Conservation (phyloP, 1,140 invertebrate genomes). For the Trissolcus basalis region DNA sequence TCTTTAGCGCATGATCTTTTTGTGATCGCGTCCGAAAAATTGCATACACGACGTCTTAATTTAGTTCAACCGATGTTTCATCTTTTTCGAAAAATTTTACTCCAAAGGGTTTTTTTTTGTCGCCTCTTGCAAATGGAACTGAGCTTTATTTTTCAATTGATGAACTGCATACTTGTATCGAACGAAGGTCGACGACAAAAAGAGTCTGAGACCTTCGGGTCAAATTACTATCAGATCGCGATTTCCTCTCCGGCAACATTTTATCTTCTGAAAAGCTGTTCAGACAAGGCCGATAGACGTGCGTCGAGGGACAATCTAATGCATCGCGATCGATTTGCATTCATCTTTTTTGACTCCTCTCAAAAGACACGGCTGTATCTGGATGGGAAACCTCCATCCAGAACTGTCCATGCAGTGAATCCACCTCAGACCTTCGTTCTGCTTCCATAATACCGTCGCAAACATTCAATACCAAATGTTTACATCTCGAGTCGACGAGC, state of each 20-base stretch:
- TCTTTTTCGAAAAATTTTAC: too few relatives aligned
- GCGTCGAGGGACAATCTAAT: slow-evolving; percentile 27
- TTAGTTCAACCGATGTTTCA: too few relatives aligned
- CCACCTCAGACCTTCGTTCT: slow-evolving; percentile 9
- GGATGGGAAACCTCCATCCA: slow-evolving; percentile 24
- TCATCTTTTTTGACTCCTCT: slow-evolving; percentile 30
- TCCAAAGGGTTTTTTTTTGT: too few relatives aligned
- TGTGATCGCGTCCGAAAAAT: slow-evolving; percentile 39
- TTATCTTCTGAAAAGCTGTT: slow-evolving; percentile 29
- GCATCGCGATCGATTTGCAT: slow-evolving; percentile 24
- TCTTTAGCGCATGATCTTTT: slow-evolving; percentile 51
- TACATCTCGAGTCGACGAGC: slow-evolving; percentile 18
- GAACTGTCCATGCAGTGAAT: slow-evolving; percentile 21
- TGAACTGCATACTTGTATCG: too few relatives aligned
- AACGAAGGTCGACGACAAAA: too few relatives aligned
- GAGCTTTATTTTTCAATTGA: too few relatives aligned
- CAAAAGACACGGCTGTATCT: slow-evolving; percentile 40
- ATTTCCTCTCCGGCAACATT: not conserved
- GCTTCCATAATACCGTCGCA: slow-evolving; percentile 29
- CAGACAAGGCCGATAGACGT: not conserved
- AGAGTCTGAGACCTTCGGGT: too few relatives aligned
- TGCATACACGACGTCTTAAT: slow-evolving; percentile 48
- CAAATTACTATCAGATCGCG: too few relatives aligned
- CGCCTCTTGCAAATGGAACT: too few relatives aligned
- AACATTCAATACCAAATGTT: slow-evolving; percentile 43